Base-by-base conservation (phyloP, 2,888 invertebrate species). In the Thecocarcelia acutangulata region DNA sequence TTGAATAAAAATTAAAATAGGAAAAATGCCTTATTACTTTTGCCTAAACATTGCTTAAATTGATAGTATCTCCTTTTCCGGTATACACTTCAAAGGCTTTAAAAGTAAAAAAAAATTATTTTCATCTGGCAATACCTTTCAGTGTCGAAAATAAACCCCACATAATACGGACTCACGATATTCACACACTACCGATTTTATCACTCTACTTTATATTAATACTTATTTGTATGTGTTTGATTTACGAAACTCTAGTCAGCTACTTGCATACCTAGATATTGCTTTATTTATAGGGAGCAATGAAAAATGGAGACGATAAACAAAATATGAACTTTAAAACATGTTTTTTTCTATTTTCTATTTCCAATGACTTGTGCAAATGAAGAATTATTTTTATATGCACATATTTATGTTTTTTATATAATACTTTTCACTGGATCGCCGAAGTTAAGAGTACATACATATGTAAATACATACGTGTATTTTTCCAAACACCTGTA, bases 241-340 rank as follows among this genome's bases (percentile, higher is more conserved):
- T 5, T 15, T 46, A 15, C 17, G 46, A 15, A 46, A 46, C 46
- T 15, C n/a, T 46, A 15, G 15, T 17, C 5, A 46, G 15, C 5
- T 15, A 46, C n/a, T 17, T n/a, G 46, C 46, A 46, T 46, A 33
- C 46, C 15, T 17, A 64, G 52, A 59, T 72, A 66, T 66, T 52
- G 63, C 69, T 42, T 52, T 44, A 15, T 59, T 24, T 13, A 50
- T 8, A 61, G 72, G 52, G 72, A 78, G 56, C 19, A 56, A 61
- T 44, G 9, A 52, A 24, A 59, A 42, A 59, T 28, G 58, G 40
- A 46, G 64, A 78, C 59, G 64, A 24, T 59, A 40, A 64, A 78
- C 59, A 75, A 33, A 33, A 58, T 42, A 54, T 17, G 13, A 28
- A 42, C n/a, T n/a, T 50, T 13, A 19, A 24, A 52, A 13, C 2